Evolutionary conservation across 2,113 vertebrate genomes (phyloP).

Genomic region (Proterorhinus semilunaris): DNA sequence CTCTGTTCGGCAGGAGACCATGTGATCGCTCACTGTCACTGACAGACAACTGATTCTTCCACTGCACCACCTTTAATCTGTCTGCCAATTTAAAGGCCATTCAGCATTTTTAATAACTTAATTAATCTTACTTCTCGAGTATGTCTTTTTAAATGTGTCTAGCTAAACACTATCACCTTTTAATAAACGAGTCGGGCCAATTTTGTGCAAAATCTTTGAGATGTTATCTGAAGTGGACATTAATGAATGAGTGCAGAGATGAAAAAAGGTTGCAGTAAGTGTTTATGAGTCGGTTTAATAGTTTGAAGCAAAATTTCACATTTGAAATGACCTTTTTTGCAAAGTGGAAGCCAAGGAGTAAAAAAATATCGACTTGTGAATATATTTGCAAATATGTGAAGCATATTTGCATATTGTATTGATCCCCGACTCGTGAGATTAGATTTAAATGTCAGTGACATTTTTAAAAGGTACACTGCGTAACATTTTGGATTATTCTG

Average conservation of each 20-base stretch:
- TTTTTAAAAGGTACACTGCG: no score
- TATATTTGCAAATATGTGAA: no score
- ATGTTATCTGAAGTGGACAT: slow-evolving; percentile 21
- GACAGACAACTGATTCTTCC: slow-evolving; percentile 19
- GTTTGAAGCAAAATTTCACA: no score
- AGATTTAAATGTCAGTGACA: no score
- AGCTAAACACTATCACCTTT: neutral
- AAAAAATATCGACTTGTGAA: no score
- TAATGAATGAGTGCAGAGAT: slow-evolving; percentile 29
- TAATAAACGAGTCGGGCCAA: neutral
- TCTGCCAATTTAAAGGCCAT: slow-evolving; percentile 7
- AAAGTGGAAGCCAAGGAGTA: no score
- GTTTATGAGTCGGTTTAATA: no score
- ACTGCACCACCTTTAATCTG: slow-evolving; percentile 24
- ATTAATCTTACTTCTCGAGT: slow-evolving; percentile 11
- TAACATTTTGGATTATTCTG: no score
- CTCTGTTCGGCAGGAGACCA: slow-evolving; percentile 24
- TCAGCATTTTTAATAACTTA: slow-evolving; percentile 16
- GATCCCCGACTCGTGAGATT: no score
- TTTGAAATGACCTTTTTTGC: no score
- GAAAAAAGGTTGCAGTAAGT: slow-evolving; percentile 20
- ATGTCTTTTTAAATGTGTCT: slow-evolving; percentile 1
- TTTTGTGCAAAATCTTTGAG: slow-evolving; percentile 35
- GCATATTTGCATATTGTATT: no score
- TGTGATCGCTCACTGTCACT: slow-evolving; percentile 29